These are phyloP conservation scores for Vesta saturnalis DNA, from an alignment of 2,888 invertebrate species.

Conservation along the genomic window DNA sequence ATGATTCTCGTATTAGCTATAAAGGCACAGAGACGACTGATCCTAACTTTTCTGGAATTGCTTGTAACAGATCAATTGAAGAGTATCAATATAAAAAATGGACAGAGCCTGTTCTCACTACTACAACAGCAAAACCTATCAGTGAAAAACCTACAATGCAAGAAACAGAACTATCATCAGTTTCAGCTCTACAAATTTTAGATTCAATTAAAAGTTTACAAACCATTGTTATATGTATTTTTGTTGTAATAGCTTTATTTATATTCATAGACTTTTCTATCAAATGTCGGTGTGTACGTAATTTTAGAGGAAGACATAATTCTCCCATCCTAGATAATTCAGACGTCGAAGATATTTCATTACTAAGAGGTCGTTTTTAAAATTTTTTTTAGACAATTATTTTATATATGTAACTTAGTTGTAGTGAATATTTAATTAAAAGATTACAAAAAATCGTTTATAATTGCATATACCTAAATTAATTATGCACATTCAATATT, in stretches of 20 bases:
- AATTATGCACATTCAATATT: too few species aligned
- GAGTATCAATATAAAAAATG: slow-evolving; percentile 6
- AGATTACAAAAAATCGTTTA: too few species aligned
- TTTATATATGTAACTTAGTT: too few species aligned
- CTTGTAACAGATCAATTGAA: slow-evolving; percentile 29
- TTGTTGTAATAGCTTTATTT: slow-evolving; percentile 19
- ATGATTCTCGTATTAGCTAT: slow-evolving; percentile 36
- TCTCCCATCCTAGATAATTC: slow-evolving; percentile 12
- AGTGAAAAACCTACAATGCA: neutral
- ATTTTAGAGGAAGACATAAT: neutral
- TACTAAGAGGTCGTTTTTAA: slow-evolving; percentile 17
- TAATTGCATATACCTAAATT: too few species aligned
- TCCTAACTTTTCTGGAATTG: slow-evolving; percentile 30
- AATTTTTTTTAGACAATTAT: too few species aligned
- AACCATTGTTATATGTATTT: slow-evolving; percentile 12
- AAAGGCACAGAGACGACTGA: slow-evolving; percentile 3
- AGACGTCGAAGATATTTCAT: slow-evolving; percentile 20
- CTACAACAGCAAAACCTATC: neutral
- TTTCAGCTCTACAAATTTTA: neutral
- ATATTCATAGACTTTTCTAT: slow-evolving; percentile 17
- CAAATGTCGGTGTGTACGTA: neutral
- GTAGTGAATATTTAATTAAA: neutral
- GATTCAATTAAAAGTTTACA: slow-evolving; percentile 12
- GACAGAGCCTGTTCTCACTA: neutral
- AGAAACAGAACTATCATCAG: too few species aligned